Conservation (phyloP, 2,113 vertebrate species). For the Rhadina sibilatrix region DNA sequence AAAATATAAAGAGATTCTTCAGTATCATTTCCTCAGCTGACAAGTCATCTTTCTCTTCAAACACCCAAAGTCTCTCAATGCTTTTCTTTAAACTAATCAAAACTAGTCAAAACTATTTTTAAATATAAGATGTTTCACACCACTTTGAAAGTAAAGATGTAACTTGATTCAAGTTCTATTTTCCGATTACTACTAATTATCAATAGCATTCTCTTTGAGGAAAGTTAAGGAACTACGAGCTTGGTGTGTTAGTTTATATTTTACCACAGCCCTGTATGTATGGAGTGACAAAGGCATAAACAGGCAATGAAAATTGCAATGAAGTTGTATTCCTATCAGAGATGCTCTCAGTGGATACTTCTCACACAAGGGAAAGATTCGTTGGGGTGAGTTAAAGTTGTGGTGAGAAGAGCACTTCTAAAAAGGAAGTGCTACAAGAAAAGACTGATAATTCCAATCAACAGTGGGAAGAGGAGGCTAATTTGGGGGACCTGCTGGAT, state of each 20-base stretch:
- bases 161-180: neutral
- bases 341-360: neutral
- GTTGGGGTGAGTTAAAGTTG: fast-evolving
- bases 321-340: neutral
- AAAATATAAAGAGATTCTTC: neutral
- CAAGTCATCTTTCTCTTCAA: neutral
- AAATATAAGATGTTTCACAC: neutral
- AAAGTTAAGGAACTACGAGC: neutral
- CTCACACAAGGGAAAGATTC: neutral
- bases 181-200: neutral
- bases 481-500: neutral
- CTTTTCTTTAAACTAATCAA: neutral
- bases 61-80: neutral
- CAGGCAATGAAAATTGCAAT: neutral
- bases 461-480: neutral
- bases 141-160: neutral
- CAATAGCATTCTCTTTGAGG: neutral
- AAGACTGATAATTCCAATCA: neutral
- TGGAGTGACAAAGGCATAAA: neutral
- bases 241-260: neutral
- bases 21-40: neutral
- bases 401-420: neutral
- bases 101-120: neutral
- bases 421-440: neutral
- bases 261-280: neutral